Percentiles rank a stretch among this genome's conserved stretches.
Evolutionary conservation across 2,888 invertebrate species (phyloP).

Genomic region (Euplexia lucipara): DNA sequence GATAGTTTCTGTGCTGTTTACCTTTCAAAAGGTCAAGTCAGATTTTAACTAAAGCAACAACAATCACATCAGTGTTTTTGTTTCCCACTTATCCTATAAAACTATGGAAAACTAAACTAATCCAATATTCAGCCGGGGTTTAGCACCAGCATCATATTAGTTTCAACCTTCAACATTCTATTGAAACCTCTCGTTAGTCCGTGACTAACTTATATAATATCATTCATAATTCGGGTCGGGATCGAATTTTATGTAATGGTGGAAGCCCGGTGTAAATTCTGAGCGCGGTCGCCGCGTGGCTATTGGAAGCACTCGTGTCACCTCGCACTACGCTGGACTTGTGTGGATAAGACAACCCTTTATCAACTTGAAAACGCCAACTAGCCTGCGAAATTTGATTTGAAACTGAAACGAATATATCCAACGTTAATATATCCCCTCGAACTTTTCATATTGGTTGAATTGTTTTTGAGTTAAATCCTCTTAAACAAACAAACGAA

Average conservation of each 20-base stretch:
- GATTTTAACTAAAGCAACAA: no score
- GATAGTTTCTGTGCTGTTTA: no score
- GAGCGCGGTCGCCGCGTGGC: slow-evolving; percentile 72
- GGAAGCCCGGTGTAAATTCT: slow-evolving; percentile 80
- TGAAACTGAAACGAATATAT: no score
- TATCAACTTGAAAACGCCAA: no score
- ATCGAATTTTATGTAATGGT: slow-evolving; percentile 84
- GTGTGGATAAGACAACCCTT: slow-evolving; percentile 58
- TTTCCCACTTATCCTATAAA: background rate
- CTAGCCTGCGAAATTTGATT: no score
- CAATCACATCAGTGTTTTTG: background rate
- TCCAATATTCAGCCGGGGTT: slow-evolving; percentile 10
- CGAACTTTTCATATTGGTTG: no score
- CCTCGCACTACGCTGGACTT: slow-evolving; percentile 46
- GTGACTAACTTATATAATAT: slow-evolving; percentile 70
- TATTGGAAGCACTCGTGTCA: slow-evolving; percentile 78
- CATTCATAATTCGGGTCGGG: slow-evolving; percentile 78
- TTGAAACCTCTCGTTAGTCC: slow-evolving; percentile 43
- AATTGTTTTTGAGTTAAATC: no score
- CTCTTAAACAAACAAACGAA: no score
- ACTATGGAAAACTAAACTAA: slow-evolving; percentile 16
- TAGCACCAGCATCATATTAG: slow-evolving; percentile 22
- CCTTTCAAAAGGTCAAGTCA: no score
- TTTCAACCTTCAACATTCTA: slow-evolving; percentile 21
- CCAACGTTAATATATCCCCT: no score